Percentiles rank a stretch among this genome's conserved stretches.
phyloP scores from a whole-genome alignment of 2,113 vertebrate genomes.

The Seriola dumerili region DNA sequence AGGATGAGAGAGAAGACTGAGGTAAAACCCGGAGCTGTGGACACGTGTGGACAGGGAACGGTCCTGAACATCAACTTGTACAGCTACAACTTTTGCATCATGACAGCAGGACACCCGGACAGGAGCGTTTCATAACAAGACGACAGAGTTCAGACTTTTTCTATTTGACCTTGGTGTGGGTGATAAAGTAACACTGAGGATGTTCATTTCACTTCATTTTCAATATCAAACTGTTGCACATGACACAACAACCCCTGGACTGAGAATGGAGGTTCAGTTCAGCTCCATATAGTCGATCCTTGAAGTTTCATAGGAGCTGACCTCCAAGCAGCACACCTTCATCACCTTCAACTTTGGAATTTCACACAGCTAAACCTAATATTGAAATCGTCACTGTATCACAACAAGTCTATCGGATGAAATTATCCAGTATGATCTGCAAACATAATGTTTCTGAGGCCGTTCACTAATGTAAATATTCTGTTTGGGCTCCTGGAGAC shows the following conservation, averaged over 20 bases:
- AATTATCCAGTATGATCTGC: not conserved
- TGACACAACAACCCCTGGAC: too few relatives aligned
- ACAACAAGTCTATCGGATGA: too few relatives aligned
- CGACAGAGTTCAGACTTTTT: not conserved
- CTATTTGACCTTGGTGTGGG: not conserved
- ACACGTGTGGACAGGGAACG: conserved; percentile 16
- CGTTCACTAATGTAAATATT: not conserved
- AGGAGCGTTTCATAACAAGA: not conserved
- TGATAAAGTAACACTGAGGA: not conserved
- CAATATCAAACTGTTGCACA: not conserved
- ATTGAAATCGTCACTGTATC: too few relatives aligned
- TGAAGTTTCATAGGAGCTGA: not conserved
- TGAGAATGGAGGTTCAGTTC: not conserved
- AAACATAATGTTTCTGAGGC: not conserved
- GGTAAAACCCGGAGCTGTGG: conserved; percentile 75
- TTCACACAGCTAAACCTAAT: too few relatives aligned
- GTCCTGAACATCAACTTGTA: not conserved
- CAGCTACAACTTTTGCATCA: too few relatives aligned
- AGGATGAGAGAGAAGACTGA: conserved; percentile 68
- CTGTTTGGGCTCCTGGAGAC: too few relatives aligned
- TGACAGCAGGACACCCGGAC: not conserved
- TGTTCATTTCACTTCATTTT: not conserved
- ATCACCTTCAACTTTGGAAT: not conserved
- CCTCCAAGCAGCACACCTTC: too few relatives aligned
- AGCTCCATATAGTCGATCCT: not conserved